Evolutionary conservation across 2,888 invertebrate genomes (phyloP).

Genomic region (Poecilus cupreus): DNA sequence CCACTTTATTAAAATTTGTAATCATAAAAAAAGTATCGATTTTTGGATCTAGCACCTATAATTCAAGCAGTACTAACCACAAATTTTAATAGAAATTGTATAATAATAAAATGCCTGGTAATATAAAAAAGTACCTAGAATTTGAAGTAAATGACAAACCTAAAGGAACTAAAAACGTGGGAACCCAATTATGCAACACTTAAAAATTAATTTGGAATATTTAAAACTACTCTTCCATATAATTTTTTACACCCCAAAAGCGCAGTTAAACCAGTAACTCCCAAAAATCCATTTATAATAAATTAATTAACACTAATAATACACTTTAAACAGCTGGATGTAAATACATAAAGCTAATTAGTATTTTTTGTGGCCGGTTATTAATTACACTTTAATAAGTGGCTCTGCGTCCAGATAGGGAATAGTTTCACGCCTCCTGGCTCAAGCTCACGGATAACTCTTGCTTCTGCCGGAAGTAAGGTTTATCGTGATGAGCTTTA

Average conservation of each 20-base stretch:
- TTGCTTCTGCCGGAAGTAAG: slow-evolving; percentile 50
- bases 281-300: neutral
- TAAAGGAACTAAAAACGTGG: no score
- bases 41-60: no score
- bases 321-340: neutral
- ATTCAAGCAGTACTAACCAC: no score
- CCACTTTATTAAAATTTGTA: no score
- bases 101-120: no score
- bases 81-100: no score
- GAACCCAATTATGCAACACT: no score
- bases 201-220: neutral
- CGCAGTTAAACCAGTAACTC: neutral
- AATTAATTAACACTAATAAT: slow-evolving; percentile 23
- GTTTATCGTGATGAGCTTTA: slow-evolving; percentile 54
- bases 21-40: no score
- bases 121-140: no score
- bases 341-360: slow-evolving; percentile 18
- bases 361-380: slow-evolving; percentile 5
- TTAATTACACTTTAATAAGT: slow-evolving; percentile 34
- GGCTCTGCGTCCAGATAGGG: neutral
- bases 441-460: neutral
- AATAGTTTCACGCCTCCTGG: slow-evolving; percentile 17
- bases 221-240: no score
- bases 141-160: no score
- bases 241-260: neutral